Base-by-base conservation (phyloP, 2,888 invertebrate genomes). In the Orthonevra nobilis region DNA sequence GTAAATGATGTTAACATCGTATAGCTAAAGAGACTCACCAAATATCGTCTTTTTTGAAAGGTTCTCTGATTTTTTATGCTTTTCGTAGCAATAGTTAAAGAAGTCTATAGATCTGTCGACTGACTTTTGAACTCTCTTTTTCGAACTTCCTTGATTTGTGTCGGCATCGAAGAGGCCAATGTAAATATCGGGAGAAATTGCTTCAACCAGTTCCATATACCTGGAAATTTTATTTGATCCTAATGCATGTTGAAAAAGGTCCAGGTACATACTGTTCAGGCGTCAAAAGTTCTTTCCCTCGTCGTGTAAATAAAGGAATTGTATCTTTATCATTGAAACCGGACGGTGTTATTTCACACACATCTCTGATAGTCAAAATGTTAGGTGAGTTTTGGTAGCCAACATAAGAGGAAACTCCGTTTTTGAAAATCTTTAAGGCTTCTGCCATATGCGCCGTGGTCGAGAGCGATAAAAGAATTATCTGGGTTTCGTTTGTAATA, bases 101-200 rank as follows among this genome's bases (percentile, higher is more conserved):
- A 95, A 92, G 15, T 84, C 86, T 66, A 91, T 89, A 7, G 94
- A 94, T 79, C 94, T 91, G 26, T 93, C 92, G 0, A 95, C 91
- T 2, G 96, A 91, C 87, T 96, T 96, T 0, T 85, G 85, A 9
- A 93, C 86, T 68, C 96, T 90, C 87, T 96, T 97, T 48, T 90
- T 90, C 0, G 93, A 90, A 85, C 94, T 94, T 32, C 90, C 89
- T 4, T 89, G 86, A 84, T 86, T 86, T 0, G 89, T 88, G 19
- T 89, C 89, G 0, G 85, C 92, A 90, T 97, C 97, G 86, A 94
- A 93, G 83, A 97, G 89, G 9, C 94, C 92, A 86, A 95, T 92
- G 89, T 94, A 95, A 85, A 95, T 92, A 86, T 96, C 95, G 32
- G 97, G 96, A 87, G 92, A 92, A 86, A 94, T 93, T 19, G 91